phyloP scores from a whole-genome alignment of 2,888 invertebrate genomes.

The Dendrolimus pini region DNA sequence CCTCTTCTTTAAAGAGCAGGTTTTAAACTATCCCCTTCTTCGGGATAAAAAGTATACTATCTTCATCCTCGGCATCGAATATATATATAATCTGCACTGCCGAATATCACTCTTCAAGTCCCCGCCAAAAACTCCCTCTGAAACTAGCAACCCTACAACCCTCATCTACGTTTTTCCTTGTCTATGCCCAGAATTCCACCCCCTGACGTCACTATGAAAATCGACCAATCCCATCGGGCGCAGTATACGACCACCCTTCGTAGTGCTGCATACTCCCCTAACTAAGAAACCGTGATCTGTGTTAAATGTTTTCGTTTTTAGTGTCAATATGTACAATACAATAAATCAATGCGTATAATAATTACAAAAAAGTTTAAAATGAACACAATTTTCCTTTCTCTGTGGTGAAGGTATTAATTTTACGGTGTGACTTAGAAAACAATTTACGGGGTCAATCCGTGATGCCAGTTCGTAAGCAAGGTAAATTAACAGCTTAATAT shows the following conservation, averaged over 20 bases:
- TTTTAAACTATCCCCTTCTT: too few species aligned
- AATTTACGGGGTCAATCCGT: slow-evolving; percentile 69
- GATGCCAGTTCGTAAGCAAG: slow-evolving; percentile 87
- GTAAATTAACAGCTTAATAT: slow-evolving; percentile 54
- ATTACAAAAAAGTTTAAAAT: slow-evolving; percentile 57
- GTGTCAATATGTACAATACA: slow-evolving; percentile 49
- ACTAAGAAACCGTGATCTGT: slow-evolving; percentile 26
- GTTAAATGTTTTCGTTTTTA: slow-evolving; percentile 64
- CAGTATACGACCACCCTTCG: slow-evolving; percentile 65
- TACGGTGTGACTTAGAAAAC: background rate
- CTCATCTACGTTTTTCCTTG: slow-evolving; percentile 46
- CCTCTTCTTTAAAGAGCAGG: too few species aligned
- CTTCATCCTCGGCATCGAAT: too few species aligned
- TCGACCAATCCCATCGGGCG: slow-evolving; percentile 79
- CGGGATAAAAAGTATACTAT: too few species aligned
- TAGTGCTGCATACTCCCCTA: slow-evolving; percentile 30
- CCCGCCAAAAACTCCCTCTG: background rate
- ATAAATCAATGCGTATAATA: slow-evolving; percentile 27
- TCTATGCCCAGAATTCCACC: slow-evolving; percentile 62
- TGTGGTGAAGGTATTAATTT: background rate
- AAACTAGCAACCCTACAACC: slow-evolving; percentile 34
- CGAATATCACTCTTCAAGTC: too few species aligned
- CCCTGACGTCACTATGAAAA: slow-evolving; percentile 78
- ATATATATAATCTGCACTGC: too few species aligned
- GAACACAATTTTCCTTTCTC: slow-evolving; percentile 31